A percentile compares a stretch with the other conserved stretches of the same genome.
Conservation (phyloP, 1,140 invertebrate genomes). For the Monochamus saltuarius region DNA sequence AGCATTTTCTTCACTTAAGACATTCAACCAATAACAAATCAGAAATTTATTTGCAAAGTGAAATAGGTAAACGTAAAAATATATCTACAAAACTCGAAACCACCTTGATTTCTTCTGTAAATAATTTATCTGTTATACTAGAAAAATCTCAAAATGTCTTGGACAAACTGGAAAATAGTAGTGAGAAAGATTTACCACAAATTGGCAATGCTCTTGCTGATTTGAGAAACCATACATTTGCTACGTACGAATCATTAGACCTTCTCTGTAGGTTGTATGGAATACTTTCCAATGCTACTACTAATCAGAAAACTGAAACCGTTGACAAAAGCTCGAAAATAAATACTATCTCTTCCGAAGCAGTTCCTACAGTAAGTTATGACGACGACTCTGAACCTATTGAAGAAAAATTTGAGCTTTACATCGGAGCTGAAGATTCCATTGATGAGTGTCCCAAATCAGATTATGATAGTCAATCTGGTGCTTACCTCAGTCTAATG, state of each 20-base stretch:
- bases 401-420: slow-evolving; percentile 34
- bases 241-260: slow-evolving; percentile 33
- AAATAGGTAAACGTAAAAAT: neutral
- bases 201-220: slow-evolving; percentile 20
- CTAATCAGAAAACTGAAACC: neutral
- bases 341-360: neutral
- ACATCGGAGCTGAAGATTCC: slow-evolving; percentile 13
- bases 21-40: slow-evolving; percentile 15
- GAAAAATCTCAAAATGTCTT: slow-evolving; percentile 26
- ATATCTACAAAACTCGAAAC: slow-evolving; percentile 25
- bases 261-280: slow-evolving; percentile 31
- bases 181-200: slow-evolving; percentile 12
- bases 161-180: slow-evolving; percentile 13
- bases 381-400: slow-evolving; percentile 21
- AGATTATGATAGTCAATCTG: slow-evolving; percentile 11
- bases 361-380: slow-evolving; percentile 17
- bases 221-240: slow-evolving; percentile 27
- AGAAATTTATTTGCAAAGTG: slow-evolving; percentile 15
- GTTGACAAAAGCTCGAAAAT: neutral
- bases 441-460: neutral
- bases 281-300: slow-evolving; percentile 13
- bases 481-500: slow-evolving; percentile 29
- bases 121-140: slow-evolving; percentile 31
- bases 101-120: slow-evolving; percentile 22
- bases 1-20: slow-evolving; percentile 22